Evolutionary conservation across 2,113 vertebrate species (phyloP), one percentile per base, ranked within the genome.

Genomic region (Bettongia penicillata): DNA sequence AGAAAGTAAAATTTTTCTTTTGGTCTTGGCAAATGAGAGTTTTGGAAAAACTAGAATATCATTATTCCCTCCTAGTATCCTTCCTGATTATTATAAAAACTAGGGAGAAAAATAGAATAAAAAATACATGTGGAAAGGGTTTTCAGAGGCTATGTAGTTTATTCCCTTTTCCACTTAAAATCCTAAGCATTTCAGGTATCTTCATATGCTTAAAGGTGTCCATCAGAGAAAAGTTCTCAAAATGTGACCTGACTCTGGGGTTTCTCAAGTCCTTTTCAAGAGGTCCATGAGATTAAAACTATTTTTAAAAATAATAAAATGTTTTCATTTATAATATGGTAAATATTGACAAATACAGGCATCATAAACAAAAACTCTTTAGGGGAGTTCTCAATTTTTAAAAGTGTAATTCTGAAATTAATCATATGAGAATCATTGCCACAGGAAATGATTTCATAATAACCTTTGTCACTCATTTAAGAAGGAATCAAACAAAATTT

Each of bases 1-100:
- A 94, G 90, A 89, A 94, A 91, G 91, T 77, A 25, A 95, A 93
- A 97, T 97, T 95, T 47, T 61, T 91, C 37, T 89, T 90, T 96
- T 3, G 89, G 97, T 89, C 53, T 31, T 90, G 53, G 92, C 91
- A 92, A 89, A 84, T 23, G 91, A 22, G 90, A 90, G 43, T 90
- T 95, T 92, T 93, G 94, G 95, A 90, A 97, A 95, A 91, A 61
- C 89, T 93, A 96, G 92, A 93, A 84, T 28, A 68, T 92, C 91
- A 95, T 91, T 91, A 92, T 93, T 47, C 89, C 94, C 90, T 93
- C 49, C 89, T 19, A 1, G 51, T 50, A 97, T 91, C 1, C 68
- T 93, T 95, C 28, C 53, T 84, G 93, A 89, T 92, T 96, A 49
- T 57, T 77, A 95, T 61, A 93, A n/a, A 77, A 93, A 94, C 91